Conservation (phyloP, 2,888 invertebrate genomes). For the Drosophila meridionalis region DNA sequence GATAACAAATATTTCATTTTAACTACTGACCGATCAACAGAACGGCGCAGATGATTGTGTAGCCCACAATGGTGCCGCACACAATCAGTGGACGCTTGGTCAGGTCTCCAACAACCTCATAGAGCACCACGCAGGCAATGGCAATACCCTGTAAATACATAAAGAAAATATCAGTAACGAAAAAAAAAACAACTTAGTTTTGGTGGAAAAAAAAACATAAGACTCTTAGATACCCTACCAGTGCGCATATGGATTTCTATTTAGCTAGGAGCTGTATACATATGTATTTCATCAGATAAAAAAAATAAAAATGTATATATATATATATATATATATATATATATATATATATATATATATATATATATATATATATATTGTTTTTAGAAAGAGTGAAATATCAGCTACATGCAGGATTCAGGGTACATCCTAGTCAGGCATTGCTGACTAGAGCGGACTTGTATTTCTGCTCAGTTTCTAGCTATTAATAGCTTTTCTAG, state of each 20-base stretch:
- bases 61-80: constrained; percentile 82
- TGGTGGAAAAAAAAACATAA: background rate
- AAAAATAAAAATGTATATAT: too few species aligned
- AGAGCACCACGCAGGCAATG: constrained; percentile 82
- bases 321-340: too few species aligned
- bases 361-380: too few species aligned
- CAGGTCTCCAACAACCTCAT: constrained; percentile 69
- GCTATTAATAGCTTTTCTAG: too few species aligned
- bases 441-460: background rate
- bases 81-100: constrained; percentile 74
- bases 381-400: too few species aligned
- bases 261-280: too few species aligned
- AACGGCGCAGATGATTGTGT: constrained; percentile 81
- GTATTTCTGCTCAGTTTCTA: background rate
- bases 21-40: constrained; percentile 76
- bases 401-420: background rate
- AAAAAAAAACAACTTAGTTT: background rate
- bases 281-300: too few species aligned
- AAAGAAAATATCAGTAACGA: constrained; percentile 11
- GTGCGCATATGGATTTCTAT: background rate
- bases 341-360: too few species aligned
- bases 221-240: background rate
- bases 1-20: background rate
- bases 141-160: constrained; percentile 75
- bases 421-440: background rate